phyloP scores from a whole-genome alignment of 1,140 invertebrate genomes.

The Liolophura sinensis region DNA sequence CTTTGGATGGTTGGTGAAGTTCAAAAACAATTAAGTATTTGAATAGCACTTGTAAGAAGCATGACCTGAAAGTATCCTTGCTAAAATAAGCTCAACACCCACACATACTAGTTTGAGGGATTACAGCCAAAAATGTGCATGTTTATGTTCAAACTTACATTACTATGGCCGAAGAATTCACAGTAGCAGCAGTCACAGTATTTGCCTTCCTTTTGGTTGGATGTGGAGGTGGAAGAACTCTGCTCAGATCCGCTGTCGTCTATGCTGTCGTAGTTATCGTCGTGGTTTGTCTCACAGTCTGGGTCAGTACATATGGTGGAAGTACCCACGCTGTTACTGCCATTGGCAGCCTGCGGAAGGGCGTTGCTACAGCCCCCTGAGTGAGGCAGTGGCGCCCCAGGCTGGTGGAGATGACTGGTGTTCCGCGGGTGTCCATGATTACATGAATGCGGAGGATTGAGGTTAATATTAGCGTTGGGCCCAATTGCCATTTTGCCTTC shows the following conservation, averaged over 20 bases:
- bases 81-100: no score
- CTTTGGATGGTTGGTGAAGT: no score
- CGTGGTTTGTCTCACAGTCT: slow-evolving; percentile 45
- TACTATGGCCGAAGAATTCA: slow-evolving; percentile 73
- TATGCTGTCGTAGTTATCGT: slow-evolving; percentile 55
- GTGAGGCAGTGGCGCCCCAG: slow-evolving; percentile 3
- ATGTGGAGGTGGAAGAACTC: slow-evolving; percentile 58
- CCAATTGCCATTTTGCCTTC: no score
- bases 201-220: slow-evolving; percentile 64
- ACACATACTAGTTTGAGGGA: not conserved
- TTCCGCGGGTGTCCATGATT: slow-evolving; percentile 10
- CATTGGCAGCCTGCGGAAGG: slow-evolving; percentile 36
- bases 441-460: slow-evolving; percentile 1
- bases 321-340: slow-evolving; percentile 47
- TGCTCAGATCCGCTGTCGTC: slow-evolving; percentile 65
- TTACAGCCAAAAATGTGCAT: slow-evolving; percentile 10
- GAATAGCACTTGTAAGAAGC: no score
- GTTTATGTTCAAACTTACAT: slow-evolving; percentile 60
- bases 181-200: slow-evolving; percentile 76
- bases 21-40: no score
- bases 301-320: slow-evolving; percentile 49
- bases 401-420: slow-evolving; percentile 16
- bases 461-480: not conserved
- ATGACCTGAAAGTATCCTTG: no score
- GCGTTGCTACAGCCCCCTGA: slow-evolving; percentile 26